A percentile compares a stretch with the other conserved stretches of the same genome.
These are phyloP conservation scores for Drosophila sturtevanti DNA, from an alignment of 1,140 invertebrate species.

Conservation along the genomic window DNA sequence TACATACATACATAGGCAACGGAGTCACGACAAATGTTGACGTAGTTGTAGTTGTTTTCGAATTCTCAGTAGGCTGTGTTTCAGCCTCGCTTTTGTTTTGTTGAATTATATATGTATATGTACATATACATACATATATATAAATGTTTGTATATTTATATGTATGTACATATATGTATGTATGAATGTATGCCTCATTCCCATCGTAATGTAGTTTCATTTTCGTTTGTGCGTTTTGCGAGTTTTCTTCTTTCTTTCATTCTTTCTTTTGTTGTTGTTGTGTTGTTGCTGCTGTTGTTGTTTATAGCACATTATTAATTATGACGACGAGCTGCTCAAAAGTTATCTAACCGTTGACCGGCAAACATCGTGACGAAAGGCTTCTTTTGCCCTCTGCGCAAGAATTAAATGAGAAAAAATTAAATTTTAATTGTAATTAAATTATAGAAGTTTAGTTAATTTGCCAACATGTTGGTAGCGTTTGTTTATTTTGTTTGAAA, in stretches of 20 bases:
- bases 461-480: background rate
- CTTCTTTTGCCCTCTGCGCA: background rate
- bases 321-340: constrained; percentile 70
- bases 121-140: no score
- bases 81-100: constrained; percentile 32
- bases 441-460: background rate
- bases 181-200: constrained; percentile 16
- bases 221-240: constrained; percentile 47
- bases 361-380: constrained; percentile 41
- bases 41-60: constrained; percentile 19
- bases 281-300: constrained; percentile 39
- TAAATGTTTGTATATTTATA: no score
- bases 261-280: constrained; percentile 32
- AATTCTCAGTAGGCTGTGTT: constrained; percentile 39
- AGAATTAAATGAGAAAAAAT: background rate
- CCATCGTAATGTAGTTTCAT: constrained; percentile 39
- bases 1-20: constrained; percentile 11
- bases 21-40: constrained; percentile 32
- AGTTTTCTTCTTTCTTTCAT: constrained; percentile 36
- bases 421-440: background rate
- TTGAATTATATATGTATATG: no score
- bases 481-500: background rate
- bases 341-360: constrained; percentile 73
- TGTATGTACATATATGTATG: no score
- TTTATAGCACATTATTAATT: constrained; percentile 75